These are phyloP conservation scores for Gorsachius goisagi DNA, from an alignment of 2,113 vertebrate genomes.

Conservation along the genomic window DNA sequence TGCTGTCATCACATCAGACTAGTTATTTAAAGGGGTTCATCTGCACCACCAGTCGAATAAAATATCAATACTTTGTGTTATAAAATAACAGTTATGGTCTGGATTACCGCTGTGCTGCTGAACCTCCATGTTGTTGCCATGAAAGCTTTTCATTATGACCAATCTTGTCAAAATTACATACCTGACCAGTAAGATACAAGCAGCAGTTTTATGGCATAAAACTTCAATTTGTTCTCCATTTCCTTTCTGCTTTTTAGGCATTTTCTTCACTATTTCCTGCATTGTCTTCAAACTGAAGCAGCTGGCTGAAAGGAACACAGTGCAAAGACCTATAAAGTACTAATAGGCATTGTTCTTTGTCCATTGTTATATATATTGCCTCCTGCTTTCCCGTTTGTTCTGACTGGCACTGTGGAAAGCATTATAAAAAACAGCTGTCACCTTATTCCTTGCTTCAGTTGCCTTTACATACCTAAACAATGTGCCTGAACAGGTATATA, in stretches of 20 bases:
- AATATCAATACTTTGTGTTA: conserved; percentile 59
- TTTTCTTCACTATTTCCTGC: conserved; percentile 46
- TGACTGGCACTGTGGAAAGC: neutral
- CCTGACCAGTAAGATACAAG: conserved; percentile 24
- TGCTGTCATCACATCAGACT: conserved; percentile 73
- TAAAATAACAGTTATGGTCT: conserved; percentile 67
- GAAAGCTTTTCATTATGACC: neutral
- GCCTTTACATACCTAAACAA: conserved; percentile 81
- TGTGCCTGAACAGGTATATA: conserved; percentile 76
- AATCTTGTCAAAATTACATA: conserved; percentile 70
- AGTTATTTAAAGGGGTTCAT: conserved; percentile 79
- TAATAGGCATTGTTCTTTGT: conserved; percentile 55
- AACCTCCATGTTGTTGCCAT: neutral
- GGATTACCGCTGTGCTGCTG: conserved; percentile 61
- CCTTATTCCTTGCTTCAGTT: conserved; percentile 74
- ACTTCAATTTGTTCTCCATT: conserved; percentile 66
- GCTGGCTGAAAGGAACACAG: conserved; percentile 22
- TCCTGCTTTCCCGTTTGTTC: conserved; percentile 62
- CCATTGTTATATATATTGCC: conserved; percentile 44
- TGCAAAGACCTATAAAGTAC: neutral
- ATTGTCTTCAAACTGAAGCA: conserved; percentile 29
- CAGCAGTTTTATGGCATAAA: conserved; percentile 46
- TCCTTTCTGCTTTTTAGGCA: conserved; percentile 42
- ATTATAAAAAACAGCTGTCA: neutral
- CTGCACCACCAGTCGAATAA: conserved; percentile 64